Percentiles rank a stretch among this genome's conserved stretches.
These are phyloP conservation scores for Bubo scandiacus DNA, from an alignment of 2,113 vertebrate genomes.

Conservation along the genomic window DNA sequence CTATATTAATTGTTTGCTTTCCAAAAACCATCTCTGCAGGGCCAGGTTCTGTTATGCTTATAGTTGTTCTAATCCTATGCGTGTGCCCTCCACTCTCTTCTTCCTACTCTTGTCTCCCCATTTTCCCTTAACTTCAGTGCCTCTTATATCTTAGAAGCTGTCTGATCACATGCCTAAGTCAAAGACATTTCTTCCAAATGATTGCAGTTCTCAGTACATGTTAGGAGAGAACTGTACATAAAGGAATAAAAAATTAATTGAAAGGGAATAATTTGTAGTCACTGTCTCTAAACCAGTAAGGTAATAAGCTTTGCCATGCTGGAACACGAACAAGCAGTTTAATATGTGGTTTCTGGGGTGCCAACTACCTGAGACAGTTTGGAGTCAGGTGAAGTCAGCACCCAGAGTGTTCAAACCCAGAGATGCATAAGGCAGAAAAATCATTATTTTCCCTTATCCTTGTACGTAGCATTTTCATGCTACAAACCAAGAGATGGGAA, in stretches of 20 bases:
- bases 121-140: neutral
- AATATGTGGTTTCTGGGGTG: neutral
- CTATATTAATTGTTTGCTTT: neutral
- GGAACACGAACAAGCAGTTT: neutral
- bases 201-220: neutral
- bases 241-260: neutral
- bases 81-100: neutral
- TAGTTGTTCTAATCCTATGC: neutral
- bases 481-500: constrained; percentile 36
- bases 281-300: neutral
- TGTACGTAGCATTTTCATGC: neutral
- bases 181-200: neutral
- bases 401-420: neutral
- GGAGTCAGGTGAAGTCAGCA: neutral
- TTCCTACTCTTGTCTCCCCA: neutral
- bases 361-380: neutral
- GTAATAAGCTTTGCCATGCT: neutral
- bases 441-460: neutral
- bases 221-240: neutral
- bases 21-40: neutral
- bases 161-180: neutral
- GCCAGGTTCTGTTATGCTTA: neutral
- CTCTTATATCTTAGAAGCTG: neutral
- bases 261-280: neutral
- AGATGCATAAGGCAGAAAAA: neutral